Percentiles rank a stretch among this genome's conserved stretches.
Evolutionary conservation across 1,140 invertebrate species (phyloP).

Genomic region (Pseudomyrmex sp.): DNA sequence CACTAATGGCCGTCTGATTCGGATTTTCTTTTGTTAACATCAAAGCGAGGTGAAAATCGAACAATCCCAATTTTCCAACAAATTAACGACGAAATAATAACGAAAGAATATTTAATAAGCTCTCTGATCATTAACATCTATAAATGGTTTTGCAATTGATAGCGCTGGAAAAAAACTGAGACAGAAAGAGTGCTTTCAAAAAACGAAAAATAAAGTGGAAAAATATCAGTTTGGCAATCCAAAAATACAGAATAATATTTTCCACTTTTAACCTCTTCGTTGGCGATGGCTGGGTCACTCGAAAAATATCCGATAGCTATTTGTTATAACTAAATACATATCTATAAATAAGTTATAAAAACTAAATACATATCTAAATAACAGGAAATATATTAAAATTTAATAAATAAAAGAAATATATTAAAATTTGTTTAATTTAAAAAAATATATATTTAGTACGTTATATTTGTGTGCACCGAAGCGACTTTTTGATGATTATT

Average conservation of each 20-base stretch:
- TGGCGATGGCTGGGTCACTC: too few relatives aligned
- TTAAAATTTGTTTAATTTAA: too few relatives aligned
- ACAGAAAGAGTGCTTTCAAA: not conserved
- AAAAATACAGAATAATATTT: not conserved
- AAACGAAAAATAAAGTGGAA: not conserved
- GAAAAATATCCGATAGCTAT: too few relatives aligned
- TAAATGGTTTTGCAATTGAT: not conserved
- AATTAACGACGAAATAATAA: not conserved
- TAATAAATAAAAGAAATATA: too few relatives aligned
- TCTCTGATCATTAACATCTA: not conserved
- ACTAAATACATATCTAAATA: too few relatives aligned
- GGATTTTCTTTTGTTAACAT: not conserved
- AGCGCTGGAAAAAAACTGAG: not conserved
- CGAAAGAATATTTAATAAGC: not conserved
- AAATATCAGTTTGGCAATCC: not conserved
- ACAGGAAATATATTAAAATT: too few relatives aligned
- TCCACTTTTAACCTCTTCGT: too few relatives aligned
- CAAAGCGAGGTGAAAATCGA: not conserved
- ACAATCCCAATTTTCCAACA: not conserved
- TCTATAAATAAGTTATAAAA: too few relatives aligned
- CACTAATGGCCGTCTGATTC: not conserved
- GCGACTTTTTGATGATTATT: too few relatives aligned
- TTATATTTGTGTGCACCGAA: too few relatives aligned
- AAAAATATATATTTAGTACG: too few relatives aligned
- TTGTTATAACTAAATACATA: too few relatives aligned